Conservation (phyloP, 2,797 vertebrate genomes). For the Micropoecilia bifurca region DNA sequence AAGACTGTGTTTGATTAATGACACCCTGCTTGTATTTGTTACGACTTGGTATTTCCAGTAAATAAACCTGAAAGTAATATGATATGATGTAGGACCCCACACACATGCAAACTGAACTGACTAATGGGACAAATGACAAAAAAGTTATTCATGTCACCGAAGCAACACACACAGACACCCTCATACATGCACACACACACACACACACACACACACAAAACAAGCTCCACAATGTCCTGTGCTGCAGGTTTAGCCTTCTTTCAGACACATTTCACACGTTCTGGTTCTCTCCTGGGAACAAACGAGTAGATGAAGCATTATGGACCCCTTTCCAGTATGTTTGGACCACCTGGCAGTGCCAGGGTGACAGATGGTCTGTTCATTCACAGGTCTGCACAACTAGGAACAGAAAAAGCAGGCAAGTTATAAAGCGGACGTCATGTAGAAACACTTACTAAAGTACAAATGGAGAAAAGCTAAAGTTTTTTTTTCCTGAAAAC, state of each 20-base stretch:
- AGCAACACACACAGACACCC: background rate
- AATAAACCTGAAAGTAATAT: constrained; percentile 24
- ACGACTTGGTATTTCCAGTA: constrained; percentile 30
- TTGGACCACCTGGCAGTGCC: background rate
- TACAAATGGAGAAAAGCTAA: background rate
- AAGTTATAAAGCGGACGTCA: background rate
- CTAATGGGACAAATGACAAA: constrained; percentile 23
- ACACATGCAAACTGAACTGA: constrained; percentile 14
- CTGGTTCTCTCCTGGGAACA: constrained; percentile 15
- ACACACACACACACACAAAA: background rate
- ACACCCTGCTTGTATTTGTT: constrained; percentile 16
- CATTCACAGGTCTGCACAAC: background rate
- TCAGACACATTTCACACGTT: background rate
- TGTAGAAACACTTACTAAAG: background rate
- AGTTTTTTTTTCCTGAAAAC: background rate
- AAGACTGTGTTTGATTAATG: background rate
- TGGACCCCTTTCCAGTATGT: background rate
- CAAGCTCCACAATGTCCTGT: background rate
- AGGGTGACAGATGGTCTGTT: background rate
- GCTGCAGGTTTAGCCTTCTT: background rate
- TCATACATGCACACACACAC: background rate
- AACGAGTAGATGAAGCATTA: constrained; percentile 26
- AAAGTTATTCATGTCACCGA: constrained; percentile 1
- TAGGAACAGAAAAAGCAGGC: background rate
- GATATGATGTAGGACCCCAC: constrained; percentile 4